Base-by-base conservation (phyloP, 1,140 invertebrate species). In the Philaenus spumarius region DNA sequence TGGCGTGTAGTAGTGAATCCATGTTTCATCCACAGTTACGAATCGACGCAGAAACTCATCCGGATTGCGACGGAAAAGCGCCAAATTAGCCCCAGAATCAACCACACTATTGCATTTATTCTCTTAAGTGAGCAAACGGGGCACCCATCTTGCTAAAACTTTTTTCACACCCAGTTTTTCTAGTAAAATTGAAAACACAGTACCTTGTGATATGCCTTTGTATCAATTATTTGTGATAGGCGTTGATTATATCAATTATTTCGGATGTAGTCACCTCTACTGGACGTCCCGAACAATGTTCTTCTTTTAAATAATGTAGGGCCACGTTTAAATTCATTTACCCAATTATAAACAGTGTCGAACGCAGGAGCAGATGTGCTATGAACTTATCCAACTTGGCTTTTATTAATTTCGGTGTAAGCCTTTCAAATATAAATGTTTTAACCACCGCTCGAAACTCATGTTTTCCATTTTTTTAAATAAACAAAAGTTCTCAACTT, bases 121-220 rank as follows among this genome's bases (percentile, higher is more conserved):
- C 55, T 68, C 64, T 9, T 55, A 52, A 39, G 66, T 61, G 19
- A 67, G 64, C 55, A 67, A 63, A 55, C 63, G 63, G 61, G 66
- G 61, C 51, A 69, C 63, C 63, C 65, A 68, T 59, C 63, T 58
- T 47, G 60, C 45, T 30, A 64, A 1, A 20, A 39, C 66, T 67
- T 30, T 30, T 45, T 48, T 64, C 52, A 63, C 58, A 20, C 42
- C 61, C 51, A 65, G 59, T 50, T 64, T 34, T 35, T 48, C 52
- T 37, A 51, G 40, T 30, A 64, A 61, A 56, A 64, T 64, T 47
- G 15, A 47, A 47, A 22, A 15, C 45, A 47, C 19, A 3, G 45
- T 47, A 47, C 17, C 17, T 23, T 19, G 9, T 4, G 26, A 3
- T 22, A 19, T 23, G 17, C 12, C 20, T 2, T 12, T 3, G 20